Percentiles rank a stretch among this genome's conserved stretches.
phyloP scores from a whole-genome alignment of 2,888 invertebrate genomes.

The Tenthredo distinguenda region DNA sequence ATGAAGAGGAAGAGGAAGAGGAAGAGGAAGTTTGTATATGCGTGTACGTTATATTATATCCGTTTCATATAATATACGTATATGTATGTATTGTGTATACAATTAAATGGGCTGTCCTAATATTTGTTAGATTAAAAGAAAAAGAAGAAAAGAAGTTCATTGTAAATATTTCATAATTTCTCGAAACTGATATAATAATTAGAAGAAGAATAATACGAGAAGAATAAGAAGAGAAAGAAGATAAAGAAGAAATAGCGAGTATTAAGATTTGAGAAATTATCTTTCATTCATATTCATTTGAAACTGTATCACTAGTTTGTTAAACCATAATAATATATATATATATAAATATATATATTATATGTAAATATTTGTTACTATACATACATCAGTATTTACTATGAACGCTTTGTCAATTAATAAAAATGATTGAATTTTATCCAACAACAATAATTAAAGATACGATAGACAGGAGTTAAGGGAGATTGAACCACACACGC shows the following conservation, averaged over 20 bases:
- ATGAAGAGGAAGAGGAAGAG: background rate
- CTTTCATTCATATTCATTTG: conserved; percentile 64
- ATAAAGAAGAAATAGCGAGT: conserved; percentile 35
- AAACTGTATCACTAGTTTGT: conserved; percentile 76
- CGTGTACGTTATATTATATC: conserved; percentile 31
- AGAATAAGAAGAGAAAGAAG: conserved; percentile 16
- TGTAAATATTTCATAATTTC: conserved; percentile 68
- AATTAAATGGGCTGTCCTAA: conserved; percentile 39
- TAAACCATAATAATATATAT: conserved; percentile 64
- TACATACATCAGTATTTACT: conserved; percentile 74
- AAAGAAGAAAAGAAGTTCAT: conserved; percentile 55
- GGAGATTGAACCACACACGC: background rate
- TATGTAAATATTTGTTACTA: conserved; percentile 61
- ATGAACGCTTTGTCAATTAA: conserved; percentile 78
- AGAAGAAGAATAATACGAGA: conserved; percentile 54
- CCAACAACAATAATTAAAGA: conserved; percentile 13
- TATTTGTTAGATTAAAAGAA: conserved; percentile 38
- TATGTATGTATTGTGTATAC: conserved; percentile 13
- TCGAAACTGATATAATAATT: conserved; percentile 57
- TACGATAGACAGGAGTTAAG: background rate
- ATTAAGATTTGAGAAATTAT: conserved; percentile 54
- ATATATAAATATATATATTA: conserved; percentile 41
- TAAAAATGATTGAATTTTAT: conserved; percentile 76
- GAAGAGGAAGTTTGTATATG: background rate
- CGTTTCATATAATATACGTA: conserved; percentile 41